Conservation (phyloP, 2,888 invertebrate species). For the Xanthia icteritia region DNA sequence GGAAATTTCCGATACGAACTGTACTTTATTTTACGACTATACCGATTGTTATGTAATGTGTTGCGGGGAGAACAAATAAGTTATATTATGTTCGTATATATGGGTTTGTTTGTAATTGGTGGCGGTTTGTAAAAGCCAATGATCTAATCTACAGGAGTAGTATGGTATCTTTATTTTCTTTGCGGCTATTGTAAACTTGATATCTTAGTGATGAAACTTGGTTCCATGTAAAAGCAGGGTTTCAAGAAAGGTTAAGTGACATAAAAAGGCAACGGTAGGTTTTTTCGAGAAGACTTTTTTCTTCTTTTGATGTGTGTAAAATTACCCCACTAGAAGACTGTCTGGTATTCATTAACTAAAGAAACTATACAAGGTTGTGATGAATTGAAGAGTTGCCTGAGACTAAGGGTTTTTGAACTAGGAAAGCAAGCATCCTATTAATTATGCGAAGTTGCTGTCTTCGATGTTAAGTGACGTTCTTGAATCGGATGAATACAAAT, state of each 20-base stretch:
- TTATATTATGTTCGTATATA: background rate
- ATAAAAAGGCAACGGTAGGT: background rate
- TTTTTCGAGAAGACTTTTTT: background rate
- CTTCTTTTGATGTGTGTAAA: background rate
- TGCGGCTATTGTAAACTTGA: background rate
- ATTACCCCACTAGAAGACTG: background rate
- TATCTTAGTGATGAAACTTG: background rate
- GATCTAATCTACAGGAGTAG: too few relatives aligned
- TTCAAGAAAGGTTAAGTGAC: background rate
- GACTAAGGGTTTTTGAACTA: background rate
- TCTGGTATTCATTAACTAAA: background rate
- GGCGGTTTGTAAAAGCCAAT: background rate
- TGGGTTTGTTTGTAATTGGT: background rate
- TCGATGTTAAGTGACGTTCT: conserved; percentile 12
- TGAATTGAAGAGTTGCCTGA: background rate
- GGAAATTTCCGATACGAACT: conserved; percentile 62
- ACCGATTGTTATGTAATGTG: conserved; percentile 41
- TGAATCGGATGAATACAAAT: conserved; percentile 29
- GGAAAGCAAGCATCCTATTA: conserved; percentile 9
- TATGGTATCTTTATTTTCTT: background rate
- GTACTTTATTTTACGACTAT: conserved; percentile 42
- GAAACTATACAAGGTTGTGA: background rate
- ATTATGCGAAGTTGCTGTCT: conserved; percentile 25
- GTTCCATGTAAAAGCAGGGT: background rate
- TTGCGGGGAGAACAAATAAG: conserved; percentile 6